Percentiles rank a stretch among this genome's conserved stretches.
phyloP scores from a whole-genome alignment of 2,797 vertebrate species.

The Hydrocynus forskahlii region DNA sequence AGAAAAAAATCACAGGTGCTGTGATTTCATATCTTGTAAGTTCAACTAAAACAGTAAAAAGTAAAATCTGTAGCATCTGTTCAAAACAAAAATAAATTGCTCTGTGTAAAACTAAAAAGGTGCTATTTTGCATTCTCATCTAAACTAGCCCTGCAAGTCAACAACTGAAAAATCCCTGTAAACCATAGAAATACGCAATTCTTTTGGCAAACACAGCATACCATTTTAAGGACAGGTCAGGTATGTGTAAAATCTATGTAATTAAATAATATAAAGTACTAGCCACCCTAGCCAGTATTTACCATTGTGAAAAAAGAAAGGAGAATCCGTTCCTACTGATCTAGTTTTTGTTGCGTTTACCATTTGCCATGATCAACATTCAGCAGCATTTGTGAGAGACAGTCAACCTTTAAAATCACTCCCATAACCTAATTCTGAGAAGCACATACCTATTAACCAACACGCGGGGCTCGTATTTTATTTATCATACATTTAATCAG shows the following conservation, averaged over 20 bases:
- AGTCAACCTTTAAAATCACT: background rate
- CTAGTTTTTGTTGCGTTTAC: slow-evolving; percentile 14
- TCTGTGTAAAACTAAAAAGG: background rate
- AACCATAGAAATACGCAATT: background rate
- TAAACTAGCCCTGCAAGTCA: background rate
- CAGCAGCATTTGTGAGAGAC: background rate
- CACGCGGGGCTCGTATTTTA: background rate
- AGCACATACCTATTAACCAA: background rate
- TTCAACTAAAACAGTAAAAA: background rate
- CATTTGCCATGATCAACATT: background rate
- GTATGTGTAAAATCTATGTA: background rate
- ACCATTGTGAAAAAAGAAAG: background rate
- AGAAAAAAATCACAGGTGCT: background rate
- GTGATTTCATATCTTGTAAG: background rate
- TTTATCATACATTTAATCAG: background rate
- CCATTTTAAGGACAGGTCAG: background rate
- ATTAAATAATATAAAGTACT: slow-evolving; percentile 14
- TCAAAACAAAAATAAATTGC: slow-evolving; percentile 3
- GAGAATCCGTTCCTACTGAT: background rate
- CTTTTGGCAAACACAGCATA: background rate
- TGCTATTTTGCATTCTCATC: background rate
- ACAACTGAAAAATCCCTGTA: slow-evolving; percentile 18
- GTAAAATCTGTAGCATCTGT: background rate
- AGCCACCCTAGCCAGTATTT: background rate
- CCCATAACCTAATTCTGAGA: background rate